Conservation (phyloP, 2,888 invertebrate genomes). For the Lasiommata megera region DNA sequence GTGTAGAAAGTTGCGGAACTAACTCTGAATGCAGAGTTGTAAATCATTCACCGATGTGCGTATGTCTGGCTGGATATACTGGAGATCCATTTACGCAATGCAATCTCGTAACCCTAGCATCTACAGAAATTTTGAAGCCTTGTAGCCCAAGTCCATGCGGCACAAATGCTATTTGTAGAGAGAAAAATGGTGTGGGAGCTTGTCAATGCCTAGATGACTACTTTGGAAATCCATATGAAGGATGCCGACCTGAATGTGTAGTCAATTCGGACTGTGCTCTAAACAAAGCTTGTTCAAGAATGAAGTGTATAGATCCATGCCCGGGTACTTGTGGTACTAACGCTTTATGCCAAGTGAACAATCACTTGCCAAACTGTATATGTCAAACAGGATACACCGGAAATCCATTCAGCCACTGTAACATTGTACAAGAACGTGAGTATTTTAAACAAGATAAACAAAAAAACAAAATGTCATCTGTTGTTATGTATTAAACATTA, state of each 20-base stretch:
- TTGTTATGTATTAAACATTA: no score
- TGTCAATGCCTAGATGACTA: constrained; percentile 85
- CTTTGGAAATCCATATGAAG: constrained; percentile 89
- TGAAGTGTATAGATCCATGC: constrained; percentile 89
- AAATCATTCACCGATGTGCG: constrained; percentile 87
- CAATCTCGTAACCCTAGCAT: constrained; percentile 53
- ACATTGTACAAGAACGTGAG: constrained; percentile 72
- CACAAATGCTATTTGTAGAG: constrained; percentile 82
- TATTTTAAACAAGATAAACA: constrained; percentile 23
- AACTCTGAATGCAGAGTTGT: constrained; percentile 89
- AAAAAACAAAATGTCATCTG: not conserved
- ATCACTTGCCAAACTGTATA: constrained; percentile 87
- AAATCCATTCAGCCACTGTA: constrained; percentile 84
- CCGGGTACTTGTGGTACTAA: constrained; percentile 89
- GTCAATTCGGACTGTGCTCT: constrained; percentile 87
- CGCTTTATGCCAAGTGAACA: constrained; percentile 87
- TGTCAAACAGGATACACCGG: constrained; percentile 85
- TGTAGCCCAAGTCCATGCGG: constrained; percentile 85
- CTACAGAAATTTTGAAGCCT: constrained; percentile 73
- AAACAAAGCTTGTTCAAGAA: constrained; percentile 86
- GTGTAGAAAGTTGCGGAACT: constrained; percentile 85
- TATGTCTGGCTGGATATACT: constrained; percentile 84
- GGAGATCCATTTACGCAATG: constrained; percentile 91
- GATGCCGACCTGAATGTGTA: constrained; percentile 88
- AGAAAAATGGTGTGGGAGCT: constrained; percentile 83